Percentiles rank a stretch among this genome's conserved stretches.
Conservation (phyloP, 2,797 vertebrate species). For the Brachyalestes nurse region DNA sequence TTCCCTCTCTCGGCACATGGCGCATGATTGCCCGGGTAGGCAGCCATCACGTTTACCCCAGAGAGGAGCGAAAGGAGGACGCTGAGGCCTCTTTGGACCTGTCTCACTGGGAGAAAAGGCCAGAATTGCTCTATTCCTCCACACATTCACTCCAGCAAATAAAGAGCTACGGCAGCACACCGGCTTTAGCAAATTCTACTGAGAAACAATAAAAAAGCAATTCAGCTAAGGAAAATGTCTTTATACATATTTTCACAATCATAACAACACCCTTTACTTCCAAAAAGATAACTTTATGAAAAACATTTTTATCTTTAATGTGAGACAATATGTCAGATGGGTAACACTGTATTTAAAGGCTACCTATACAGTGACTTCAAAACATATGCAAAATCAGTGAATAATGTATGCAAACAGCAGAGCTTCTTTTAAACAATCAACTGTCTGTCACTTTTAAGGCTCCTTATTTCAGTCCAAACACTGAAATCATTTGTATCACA, state of each 20-base stretch:
- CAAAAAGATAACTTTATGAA: not conserved
- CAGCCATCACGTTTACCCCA: conserved; percentile 88
- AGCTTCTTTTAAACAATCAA: no score
- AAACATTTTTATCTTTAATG: not conserved
- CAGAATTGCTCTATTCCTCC: conserved; percentile 90
- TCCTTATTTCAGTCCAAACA: not conserved
- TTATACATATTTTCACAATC: not conserved
- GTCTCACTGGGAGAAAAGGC: conserved; percentile 90
- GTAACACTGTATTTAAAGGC: no score
- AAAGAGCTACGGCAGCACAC: conserved; percentile 85
- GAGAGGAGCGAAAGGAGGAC: conserved; percentile 80
- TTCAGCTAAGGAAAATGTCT: conserved; percentile 6
- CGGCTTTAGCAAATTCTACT: conserved; percentile 72
- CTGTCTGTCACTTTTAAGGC: no score
- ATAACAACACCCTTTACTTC: not conserved
- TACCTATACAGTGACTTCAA: no score
- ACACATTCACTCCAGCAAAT: conserved; percentile 84
- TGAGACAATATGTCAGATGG: no score
- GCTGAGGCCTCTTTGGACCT: conserved; percentile 81
- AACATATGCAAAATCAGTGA: no score
- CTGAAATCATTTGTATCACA: no score
- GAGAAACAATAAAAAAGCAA: conserved; percentile 31
- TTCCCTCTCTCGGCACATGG: conserved; percentile 88
- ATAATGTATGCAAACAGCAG: no score
- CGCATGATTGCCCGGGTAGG: conserved; percentile 88